Base-by-base conservation (phyloP, 2,797 vertebrate species). In the Momotus momota region DNA sequence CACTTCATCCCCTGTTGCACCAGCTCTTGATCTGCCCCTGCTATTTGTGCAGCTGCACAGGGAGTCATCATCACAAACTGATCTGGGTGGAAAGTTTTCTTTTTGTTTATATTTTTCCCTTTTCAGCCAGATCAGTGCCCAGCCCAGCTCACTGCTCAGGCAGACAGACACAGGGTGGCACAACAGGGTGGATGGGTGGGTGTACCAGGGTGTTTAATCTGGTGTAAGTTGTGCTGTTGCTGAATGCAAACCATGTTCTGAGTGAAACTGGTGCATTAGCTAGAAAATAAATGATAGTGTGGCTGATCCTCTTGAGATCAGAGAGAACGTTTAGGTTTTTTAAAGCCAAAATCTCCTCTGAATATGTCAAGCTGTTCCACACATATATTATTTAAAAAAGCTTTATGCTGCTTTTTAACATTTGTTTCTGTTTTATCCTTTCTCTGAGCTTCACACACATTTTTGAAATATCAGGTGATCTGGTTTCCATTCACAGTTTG, bases 401-500 rank as follows among this genome's bases (percentile, higher is more conserved):
- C 48, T 72, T 75, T 91, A 6, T 67, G 21, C 52, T 67, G 60
- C 51, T 78, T 94, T 88, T 88, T 81, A 84, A 70, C 65, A 57
- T 79, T 86, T 60, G 31, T 81, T 90, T 84, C 91, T 91, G 40
- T 58, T 94, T 90, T 57, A 81, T 84, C 58, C 43, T 88, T 95
- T 83, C 35, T 83, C 72, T 83, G 29, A 86, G 65, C 66, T 93
- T 93, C 58, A 64, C 70, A 77, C 14, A 19, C 10, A 33, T 90
- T 94, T 96, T 86, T 94, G 40, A 93, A 91, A 78, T 88, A 88
- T 27, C 73, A 73, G 45, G n/a, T 2, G n/a, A 90, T 94, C 82
- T 90, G 71, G 60, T 88, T 95, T 77, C 82, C 25, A 14, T 84
- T 90, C 88, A 69, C 72, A 82, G 62, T 90, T 90, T 88, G 14